A percentile compares a stretch with the other conserved stretches of the same genome.
These are phyloP conservation scores for Pseudomyrmex cubaensis DNA, from an alignment of 1,140 invertebrate species.

Conservation along the genomic window DNA sequence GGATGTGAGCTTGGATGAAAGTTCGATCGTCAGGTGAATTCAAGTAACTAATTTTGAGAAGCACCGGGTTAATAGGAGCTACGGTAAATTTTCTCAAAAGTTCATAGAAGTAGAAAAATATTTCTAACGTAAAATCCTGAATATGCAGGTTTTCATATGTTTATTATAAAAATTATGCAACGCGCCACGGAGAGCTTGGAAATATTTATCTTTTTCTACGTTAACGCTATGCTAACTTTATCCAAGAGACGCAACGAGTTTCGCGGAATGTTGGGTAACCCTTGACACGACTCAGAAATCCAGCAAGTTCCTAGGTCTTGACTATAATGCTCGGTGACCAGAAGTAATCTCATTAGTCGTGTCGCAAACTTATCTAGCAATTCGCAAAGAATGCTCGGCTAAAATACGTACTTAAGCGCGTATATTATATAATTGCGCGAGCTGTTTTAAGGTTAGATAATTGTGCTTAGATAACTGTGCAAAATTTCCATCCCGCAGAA, in stretches of 20 bases:
- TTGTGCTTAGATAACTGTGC: not conserved
- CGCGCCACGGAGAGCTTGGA: constrained; percentile 71
- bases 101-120: not conserved
- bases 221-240: constrained; percentile 41
- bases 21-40: not conserved
- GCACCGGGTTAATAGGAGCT: too few relatives aligned
- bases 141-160: not conserved
- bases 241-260: constrained; percentile 62
- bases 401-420: constrained; percentile 54
- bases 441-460: not conserved
- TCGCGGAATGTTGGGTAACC: constrained; percentile 63
- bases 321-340: constrained; percentile 69
- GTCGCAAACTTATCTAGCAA: constrained; percentile 67
- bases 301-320: constrained; percentile 65
- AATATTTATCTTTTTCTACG: constrained; percentile 73
- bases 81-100: not conserved
- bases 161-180: constrained; percentile 67
- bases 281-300: constrained; percentile 70
- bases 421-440: constrained; percentile 33
- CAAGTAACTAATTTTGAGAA: too few relatives aligned
- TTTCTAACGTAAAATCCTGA: not conserved
- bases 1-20: not conserved
- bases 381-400: constrained; percentile 65
- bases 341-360: constrained; percentile 72
- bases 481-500: not conserved